Conservation (phyloP, 2,888 invertebrate genomes). For the Piscicola geometra region DNA sequence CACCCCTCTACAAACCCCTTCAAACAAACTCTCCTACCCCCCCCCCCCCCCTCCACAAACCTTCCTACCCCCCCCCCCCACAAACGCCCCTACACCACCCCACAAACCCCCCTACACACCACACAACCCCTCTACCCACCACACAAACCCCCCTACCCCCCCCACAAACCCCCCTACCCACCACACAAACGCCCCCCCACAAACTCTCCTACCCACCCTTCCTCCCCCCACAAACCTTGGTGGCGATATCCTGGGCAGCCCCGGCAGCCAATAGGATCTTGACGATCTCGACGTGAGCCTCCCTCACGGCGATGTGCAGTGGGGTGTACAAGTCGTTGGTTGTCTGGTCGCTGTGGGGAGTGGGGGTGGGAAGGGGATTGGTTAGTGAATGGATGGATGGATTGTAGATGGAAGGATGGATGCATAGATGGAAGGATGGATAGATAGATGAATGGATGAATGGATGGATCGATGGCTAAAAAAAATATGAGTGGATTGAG, state of each 20-base stretch:
- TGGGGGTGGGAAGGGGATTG: not conserved
- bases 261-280: slow-evolving; percentile 91
- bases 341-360: slow-evolving; percentile 67
- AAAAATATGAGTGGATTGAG: too few species aligned
- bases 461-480: too few species aligned
- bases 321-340: slow-evolving; percentile 94
- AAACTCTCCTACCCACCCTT: not conserved
- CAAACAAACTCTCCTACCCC: too few species aligned
- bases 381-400: not conserved
- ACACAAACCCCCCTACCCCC: too few species aligned
- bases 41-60: too few species aligned
- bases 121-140: not conserved
- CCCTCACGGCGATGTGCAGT: slow-evolving; percentile 82
- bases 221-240: slow-evolving; percentile 64
- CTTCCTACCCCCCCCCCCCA: too few species aligned
- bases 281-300: slow-evolving; percentile 93
- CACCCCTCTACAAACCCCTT: too few species aligned
- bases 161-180: not conserved
- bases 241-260: slow-evolving; percentile 81
- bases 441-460: too few species aligned
- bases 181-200: not conserved
- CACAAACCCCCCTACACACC: not conserved
- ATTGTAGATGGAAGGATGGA: not conserved
- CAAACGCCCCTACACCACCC: too few species aligned
- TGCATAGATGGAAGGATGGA: too few species aligned